Evolutionary conservation across 2,888 invertebrate genomes (phyloP).

Genomic region (Nomada ruficornis): DNA sequence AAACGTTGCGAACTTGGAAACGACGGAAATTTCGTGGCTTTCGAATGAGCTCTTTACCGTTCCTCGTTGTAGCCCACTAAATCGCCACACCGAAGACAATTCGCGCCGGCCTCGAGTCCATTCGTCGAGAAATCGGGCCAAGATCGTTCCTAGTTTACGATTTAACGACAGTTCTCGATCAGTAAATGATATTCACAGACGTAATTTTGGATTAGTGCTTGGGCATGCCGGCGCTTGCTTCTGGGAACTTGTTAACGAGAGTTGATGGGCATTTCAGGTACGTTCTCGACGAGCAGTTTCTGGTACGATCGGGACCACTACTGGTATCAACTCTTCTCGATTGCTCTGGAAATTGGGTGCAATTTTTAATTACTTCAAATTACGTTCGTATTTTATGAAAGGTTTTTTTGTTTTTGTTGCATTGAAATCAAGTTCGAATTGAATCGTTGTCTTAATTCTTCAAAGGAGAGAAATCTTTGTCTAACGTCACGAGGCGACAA

Average conservation of each 20-base stretch:
- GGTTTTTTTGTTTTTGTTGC: too few species aligned
- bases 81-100: background rate
- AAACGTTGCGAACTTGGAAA: background rate
- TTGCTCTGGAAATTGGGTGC: too few species aligned
- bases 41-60: background rate
- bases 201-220: slow-evolving; percentile 22
- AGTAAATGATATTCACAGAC: slow-evolving; percentile 25
- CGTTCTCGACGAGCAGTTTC: background rate
- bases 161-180: slow-evolving; percentile 38
- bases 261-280: slow-evolving; percentile 11
- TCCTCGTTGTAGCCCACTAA: background rate
- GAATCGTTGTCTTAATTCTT: too few species aligned
- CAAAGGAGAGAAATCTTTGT: too few species aligned
- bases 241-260: background rate
- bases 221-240: background rate
- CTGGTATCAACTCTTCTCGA: too few species aligned
- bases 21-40: background rate
- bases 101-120: background rate
- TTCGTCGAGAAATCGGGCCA: slow-evolving; percentile 3
- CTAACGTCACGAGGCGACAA: background rate
- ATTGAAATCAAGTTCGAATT: too few species aligned
- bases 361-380: too few species aligned
- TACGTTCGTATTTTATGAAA: too few species aligned
- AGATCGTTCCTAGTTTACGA: slow-evolving; percentile 12
- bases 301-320: background rate